Base-by-base conservation (phyloP, 2,888 invertebrate species). In the Amblyteles armatorius region DNA sequence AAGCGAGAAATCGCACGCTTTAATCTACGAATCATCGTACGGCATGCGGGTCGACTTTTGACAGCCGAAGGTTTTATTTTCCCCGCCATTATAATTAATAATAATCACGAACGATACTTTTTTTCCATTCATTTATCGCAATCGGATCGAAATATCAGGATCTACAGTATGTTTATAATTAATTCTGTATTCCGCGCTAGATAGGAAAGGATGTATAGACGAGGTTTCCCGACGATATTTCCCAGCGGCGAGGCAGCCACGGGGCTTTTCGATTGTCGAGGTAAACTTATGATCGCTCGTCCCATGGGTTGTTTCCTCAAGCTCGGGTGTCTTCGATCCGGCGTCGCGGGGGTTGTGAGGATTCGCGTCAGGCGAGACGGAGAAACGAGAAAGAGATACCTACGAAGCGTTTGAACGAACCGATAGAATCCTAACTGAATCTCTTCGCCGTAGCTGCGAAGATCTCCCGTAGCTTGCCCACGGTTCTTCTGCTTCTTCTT, bases 341-440 rank as follows among this genome's bases (percentile, higher is more conserved):
- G 60, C 57, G 74, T 72, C 50, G 82, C 16, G 60, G 63, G 19
- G 29, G 22, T 36, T n/a, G 67, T 19, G 40, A 57, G 26, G 55
- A 77, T 26, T 71, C 50, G 50, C 19, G 78, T 69, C 50, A 57
- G 36, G 73, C 74, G 55, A 55, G 60, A 44, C 9, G 29, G 79
- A 77, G 57, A 82, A 82, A 63, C 81, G 52, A 68, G 85, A 82
- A 68, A 77, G 71, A 79, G 76, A 79, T 82, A 82, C 67, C 52
- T 52, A 40, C 19, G 77, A 80, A 77, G 48, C 36, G 71, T 83
- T 80, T 16, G 81, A 83, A 82, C 78, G 77, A 88, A 88, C 88
- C 90, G 89, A 91, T 89, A 88, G 92, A 92, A 92, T 92, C 92
- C 92, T 92, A 92, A 93, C 92, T 90, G 91, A 92, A 92, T 92